Base-by-base conservation (phyloP, 2,797 vertebrate genomes). In the Myripristis jacobus region DNA sequence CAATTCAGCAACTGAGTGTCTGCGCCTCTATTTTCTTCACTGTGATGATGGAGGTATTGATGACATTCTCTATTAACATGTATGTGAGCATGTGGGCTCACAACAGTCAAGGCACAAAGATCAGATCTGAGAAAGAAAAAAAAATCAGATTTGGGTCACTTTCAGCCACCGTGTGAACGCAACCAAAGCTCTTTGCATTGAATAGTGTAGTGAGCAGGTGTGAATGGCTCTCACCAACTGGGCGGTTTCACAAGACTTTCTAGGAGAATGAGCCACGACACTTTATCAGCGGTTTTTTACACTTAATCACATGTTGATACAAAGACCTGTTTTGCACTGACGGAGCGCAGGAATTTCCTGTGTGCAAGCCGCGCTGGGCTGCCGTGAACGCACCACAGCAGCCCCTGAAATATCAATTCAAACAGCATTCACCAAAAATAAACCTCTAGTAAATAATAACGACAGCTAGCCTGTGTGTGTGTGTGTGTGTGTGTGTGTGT, bases 161-260 rank as follows among this genome's bases (percentile, higher is more conserved):
- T n/a, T n/a, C n/a, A n/a, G n/a, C n/a, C n/a, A n/a, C n/a, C n/a
- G n/a, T n/a, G n/a, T n/a, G n/a, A n/a, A n/a, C 18, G 54, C 41
- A n/a, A 31, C 36, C 44, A 80, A 63, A 65, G 53, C 1, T 43
- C 44, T 68, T 2, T 38, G 36, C 24, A 36, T 24, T 29, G 12
- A n/a, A 58, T 31, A 51, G 1, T 47, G 3, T 3, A 12, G 27
- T 36, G 34, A n/a, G 10, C 57, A 75, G 62, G 79, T 78, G 85
- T 83, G 69, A 87, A 78, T 12, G 24, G 25, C 50, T 62, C 43
- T 71, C 48, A 58, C 38, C 34, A 57, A 16, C 22, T 53, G 29
- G 54, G 46, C 1, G 16, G 38, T 59, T 75, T 54, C 67, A 54
- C 21, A 1, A 2, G 13, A 38, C 44, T 64, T 55, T 59, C 22